Evolutionary conservation across 23 tunicate species (phyloP).

Genomic region (Oikopleura dioica): DNA sequence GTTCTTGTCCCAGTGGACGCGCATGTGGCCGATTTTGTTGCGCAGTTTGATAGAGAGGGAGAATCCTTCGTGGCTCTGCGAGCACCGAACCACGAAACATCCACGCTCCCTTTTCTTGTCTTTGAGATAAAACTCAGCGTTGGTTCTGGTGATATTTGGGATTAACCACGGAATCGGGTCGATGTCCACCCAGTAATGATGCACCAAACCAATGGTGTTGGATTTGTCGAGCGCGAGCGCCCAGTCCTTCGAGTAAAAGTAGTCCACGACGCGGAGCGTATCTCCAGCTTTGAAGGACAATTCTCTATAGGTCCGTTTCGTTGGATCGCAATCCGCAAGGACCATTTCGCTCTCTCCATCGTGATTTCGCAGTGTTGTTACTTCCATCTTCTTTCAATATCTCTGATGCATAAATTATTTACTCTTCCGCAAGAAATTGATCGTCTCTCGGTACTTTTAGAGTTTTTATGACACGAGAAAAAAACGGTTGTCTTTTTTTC

Average conservation of each 20-base stretch:
- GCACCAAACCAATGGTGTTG: neutral
- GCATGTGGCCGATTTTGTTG: constrained; percentile 1
- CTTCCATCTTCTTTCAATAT: neutral
- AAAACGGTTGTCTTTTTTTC: neutral
- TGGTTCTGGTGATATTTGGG: neutral
- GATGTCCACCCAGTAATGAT: neutral
- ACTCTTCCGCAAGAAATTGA: too few relatives aligned
- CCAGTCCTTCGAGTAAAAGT: neutral
- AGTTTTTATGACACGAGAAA: too few relatives aligned
- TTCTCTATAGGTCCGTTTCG: neutral
- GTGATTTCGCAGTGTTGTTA: neutral
- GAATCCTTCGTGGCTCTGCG: neutral
- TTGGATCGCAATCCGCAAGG: neutral
- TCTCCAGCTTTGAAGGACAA: neutral
- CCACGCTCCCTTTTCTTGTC: neutral
- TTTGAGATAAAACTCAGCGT: neutral
- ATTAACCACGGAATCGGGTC: neutral
- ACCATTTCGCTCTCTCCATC: neutral
- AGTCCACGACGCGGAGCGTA: neutral
- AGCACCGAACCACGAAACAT: neutral
- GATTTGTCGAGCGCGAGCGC: neutral
- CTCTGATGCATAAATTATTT: too few relatives aligned
- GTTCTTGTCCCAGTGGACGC: neutral
- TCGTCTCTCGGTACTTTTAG: too few relatives aligned
- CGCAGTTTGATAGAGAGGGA: neutral